A percentile compares a stretch with the other conserved stretches of the same genome.
phyloP scores from a whole-genome alignment of 2,113 vertebrate genomes.

The Ctenomys sociabilis region DNA sequence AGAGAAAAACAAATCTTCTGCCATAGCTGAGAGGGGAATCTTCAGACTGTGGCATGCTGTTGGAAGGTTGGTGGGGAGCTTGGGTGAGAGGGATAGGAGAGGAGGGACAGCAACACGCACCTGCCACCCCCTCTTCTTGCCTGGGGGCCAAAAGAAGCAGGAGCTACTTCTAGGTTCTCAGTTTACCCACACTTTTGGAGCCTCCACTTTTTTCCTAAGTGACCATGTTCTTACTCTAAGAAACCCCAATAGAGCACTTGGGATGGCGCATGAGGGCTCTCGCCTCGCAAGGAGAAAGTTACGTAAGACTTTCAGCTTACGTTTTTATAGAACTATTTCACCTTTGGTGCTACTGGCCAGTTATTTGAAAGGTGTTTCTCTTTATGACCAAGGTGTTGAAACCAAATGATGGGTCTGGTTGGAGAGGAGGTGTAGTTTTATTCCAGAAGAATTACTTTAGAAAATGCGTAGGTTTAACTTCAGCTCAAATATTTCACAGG shows the following conservation, averaged over 20 bases:
- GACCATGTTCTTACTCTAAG: neutral
- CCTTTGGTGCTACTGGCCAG: neutral
- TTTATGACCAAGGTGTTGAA: neutral
- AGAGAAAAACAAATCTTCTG: neutral
- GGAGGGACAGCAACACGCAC: neutral
- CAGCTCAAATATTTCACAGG: neutral
- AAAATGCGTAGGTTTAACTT: slow-evolving; percentile 43
- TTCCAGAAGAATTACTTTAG: neutral
- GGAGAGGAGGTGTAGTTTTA: slow-evolving; percentile 23
- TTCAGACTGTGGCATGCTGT: neutral
- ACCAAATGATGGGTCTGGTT: neutral
- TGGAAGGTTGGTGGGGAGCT: neutral
- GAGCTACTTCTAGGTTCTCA: neutral
- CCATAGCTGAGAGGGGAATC: neutral
- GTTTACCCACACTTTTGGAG: neutral
- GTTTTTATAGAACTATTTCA: neutral
- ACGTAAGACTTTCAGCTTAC: neutral
- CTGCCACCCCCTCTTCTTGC: neutral
- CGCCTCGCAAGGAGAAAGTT: neutral
- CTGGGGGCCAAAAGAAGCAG: neutral
- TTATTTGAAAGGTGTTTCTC: slow-evolving; percentile 26
- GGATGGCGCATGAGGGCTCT: neutral
- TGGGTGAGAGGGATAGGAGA: neutral
- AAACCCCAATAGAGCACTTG: neutral
- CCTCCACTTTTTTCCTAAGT: neutral